Base-by-base conservation (phyloP, 2,888 invertebrate genomes). In the Leptinotarsa haldemani region DNA sequence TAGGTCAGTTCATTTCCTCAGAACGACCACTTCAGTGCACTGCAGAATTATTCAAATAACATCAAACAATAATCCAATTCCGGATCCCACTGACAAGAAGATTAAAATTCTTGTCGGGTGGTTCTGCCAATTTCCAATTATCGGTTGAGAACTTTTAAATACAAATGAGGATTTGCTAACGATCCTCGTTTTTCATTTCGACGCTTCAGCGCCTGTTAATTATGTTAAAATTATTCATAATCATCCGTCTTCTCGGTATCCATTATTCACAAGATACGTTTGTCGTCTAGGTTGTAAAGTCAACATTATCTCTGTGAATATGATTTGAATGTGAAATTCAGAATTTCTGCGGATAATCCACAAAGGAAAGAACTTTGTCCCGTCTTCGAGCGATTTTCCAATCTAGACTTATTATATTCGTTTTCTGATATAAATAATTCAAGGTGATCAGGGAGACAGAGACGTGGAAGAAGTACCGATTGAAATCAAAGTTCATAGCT, bases 81-180 rank as follows among this genome's bases (percentile, higher is more conserved):
- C 68, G 61, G 46, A 65, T 47, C 61, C 22, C 65, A 58, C 69
- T 68, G 74, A 74, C 74, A 69, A 65, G 64, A 61, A 71, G 71
- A 74, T 74, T 74, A 74, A 74, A 74, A 74, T 74, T 74, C 74
- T 64, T 40, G 25, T 71, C 74, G 58, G 65, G 30, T 58, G 22
- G 71, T 58, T 71, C 69, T 58, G 56, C 58, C 71, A 74, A 73
- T 74, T 74, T 69, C 58, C 74, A 65, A 74, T 74, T 65, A 74
- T 71, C 53, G 69, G 74, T 74, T 65, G 48, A 12, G 71, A 74
- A 74, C 58, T 71, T 74, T 71, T 71, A 69, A 74, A 74, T 71
- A 74, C 69, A 46, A 53, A 53, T 18, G 50, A 58, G 66, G 56
- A 67, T 65, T 58, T 66, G 40, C 58, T 58, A 66, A 56, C 56